Evolutionary conservation across 2,888 invertebrate species (phyloP), one percentile per base, ranked within the genome.

Genomic region (Opisthograptis luteolata): DNA sequence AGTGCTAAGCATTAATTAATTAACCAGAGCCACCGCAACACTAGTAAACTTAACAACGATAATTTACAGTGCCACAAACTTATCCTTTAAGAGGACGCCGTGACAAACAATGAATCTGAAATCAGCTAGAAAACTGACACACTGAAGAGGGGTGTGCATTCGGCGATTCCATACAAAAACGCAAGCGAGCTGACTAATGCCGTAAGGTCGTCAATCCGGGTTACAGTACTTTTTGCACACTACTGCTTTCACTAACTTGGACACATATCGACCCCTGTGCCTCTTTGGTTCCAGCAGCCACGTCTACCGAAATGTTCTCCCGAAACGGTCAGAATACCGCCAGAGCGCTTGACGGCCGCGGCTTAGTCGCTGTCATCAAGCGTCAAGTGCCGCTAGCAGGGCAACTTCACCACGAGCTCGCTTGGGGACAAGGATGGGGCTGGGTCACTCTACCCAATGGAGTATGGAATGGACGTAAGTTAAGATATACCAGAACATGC

Each of bases 361-460:
- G 90, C 0, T 73, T 91, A 58, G 91, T 91, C 12, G 91, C 91
- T 0, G 86, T 91, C 40, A 89, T 91, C 70, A 91, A 91, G 68
- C 67, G 91, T 1, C 91, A 91, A 64, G 90, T 91, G 15, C 91
- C 91, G 0, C 75, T 91, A 30, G 91, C 91, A 0, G 91, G 91
- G 0, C 84, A 93, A 79, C 91, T 88, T 68, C 92, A 82, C 77
- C 93, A 81, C 71, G 92, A 82, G 79, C 92, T 79, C 67, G 92
- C 91, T 62, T 95, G 95, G 95, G 95, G 95, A 2, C 94, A 95
- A 65, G 95, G 95, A 34, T 94, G 94, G 94, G 95, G 95, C 1
- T 95, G 94, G 94, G 93, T 94, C 44, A 94, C 93, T 8, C 73
- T 93, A 66, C 93, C 93, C 7, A 93, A 93, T 51, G 93, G 93